phyloP scores from a whole-genome alignment of 35 echinoderm and acorn worm genomes.

The Ophiothrix spiculata region DNA sequence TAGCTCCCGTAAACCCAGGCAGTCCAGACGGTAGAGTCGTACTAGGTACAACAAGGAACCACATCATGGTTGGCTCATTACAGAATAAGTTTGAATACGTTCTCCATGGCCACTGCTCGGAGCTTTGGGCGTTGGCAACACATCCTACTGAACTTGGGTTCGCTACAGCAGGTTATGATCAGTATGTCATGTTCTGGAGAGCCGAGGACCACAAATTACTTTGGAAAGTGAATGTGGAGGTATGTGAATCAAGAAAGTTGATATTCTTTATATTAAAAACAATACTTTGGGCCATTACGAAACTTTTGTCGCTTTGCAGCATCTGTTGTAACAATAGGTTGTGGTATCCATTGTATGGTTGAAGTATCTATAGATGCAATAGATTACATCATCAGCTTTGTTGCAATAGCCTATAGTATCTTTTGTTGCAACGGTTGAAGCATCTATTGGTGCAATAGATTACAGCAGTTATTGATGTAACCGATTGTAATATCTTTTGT shows the following conservation, averaged over 20 bases:
- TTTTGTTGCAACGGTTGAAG: too few relatives aligned
- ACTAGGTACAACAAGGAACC: conserved; percentile 75
- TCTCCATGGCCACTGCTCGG: conserved; percentile 76
- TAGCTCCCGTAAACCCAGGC: conserved; percentile 58
- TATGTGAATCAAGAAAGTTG: conserved; percentile 1
- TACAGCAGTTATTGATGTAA: too few relatives aligned
- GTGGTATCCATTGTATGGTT: too few relatives aligned
- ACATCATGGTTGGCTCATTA: conserved; percentile 69
- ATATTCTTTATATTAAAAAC: too few relatives aligned
- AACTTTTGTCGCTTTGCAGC: too few relatives aligned
- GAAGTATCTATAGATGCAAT: too few relatives aligned
- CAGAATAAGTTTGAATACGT: conserved; percentile 79
- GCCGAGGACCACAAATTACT: conserved; percentile 71
- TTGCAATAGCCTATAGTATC: too few relatives aligned
- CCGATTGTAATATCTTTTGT: too few relatives aligned
- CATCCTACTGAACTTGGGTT: conserved; percentile 73
- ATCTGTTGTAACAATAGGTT: too few relatives aligned
- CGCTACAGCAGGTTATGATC: conserved; percentile 75
- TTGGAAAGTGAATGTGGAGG: conserved; percentile 84
- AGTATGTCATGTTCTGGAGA: conserved; percentile 69
- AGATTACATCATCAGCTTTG: too few relatives aligned
- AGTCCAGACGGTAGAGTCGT: conserved; percentile 73
- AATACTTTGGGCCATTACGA: too few relatives aligned
- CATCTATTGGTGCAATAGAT: too few relatives aligned
- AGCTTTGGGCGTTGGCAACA: conserved; percentile 76